phyloP scores from a whole-genome alignment of 2,113 vertebrate species.

The Galeopterus variegatus region DNA sequence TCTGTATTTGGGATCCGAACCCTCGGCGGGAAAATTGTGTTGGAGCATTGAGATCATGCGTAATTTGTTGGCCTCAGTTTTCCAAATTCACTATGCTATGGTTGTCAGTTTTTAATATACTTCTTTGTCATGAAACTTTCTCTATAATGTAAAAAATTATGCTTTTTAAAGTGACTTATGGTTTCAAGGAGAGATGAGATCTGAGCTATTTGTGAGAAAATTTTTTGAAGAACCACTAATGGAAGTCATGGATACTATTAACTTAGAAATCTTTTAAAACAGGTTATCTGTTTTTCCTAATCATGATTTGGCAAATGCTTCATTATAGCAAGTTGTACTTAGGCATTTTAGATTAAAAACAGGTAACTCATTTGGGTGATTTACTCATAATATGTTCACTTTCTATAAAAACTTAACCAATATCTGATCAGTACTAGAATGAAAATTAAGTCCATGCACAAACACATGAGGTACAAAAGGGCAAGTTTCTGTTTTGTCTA shows the following conservation, averaged over 20 bases:
- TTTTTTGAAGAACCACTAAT: slow-evolving; percentile 6
- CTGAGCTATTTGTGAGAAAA: slow-evolving; percentile 11
- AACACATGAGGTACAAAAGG: not conserved
- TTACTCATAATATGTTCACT: not conserved
- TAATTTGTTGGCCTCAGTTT: not conserved
- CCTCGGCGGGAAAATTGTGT: not conserved
- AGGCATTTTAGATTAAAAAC: not conserved
- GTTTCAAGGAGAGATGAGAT: slow-evolving; percentile 24
- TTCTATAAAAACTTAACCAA: not conserved
- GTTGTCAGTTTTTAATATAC: not conserved
- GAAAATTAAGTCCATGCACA: not conserved
- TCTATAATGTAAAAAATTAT: not conserved
- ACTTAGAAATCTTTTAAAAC: slow-evolving; percentile 22
- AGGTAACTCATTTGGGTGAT: not conserved
- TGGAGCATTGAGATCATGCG: not conserved
- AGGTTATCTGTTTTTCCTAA: not conserved
- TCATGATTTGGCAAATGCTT: not conserved
- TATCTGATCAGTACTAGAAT: not conserved
- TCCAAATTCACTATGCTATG: not conserved
- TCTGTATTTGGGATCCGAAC: no score
- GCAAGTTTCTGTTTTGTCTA: not conserved
- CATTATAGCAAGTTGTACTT: not conserved
- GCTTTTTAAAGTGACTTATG: not conserved
- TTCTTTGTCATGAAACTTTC: not conserved
- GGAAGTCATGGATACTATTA: not conserved